Conservation (phyloP, 92 coral and sea anemone genomes). For the Muricea muricata region DNA sequence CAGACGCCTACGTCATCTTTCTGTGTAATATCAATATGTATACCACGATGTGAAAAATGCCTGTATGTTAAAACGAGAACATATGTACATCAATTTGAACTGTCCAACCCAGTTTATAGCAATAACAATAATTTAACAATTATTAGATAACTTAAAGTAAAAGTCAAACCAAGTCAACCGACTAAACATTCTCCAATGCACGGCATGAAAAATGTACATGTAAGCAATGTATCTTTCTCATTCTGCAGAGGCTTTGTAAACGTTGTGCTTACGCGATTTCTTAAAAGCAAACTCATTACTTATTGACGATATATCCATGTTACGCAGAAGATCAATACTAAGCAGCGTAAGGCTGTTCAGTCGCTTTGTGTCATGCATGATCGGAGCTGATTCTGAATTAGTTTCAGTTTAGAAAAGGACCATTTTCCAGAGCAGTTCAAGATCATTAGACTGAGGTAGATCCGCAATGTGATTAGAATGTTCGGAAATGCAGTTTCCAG, state of each 20-base stretch:
- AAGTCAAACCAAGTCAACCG: slow-evolving; percentile 40
- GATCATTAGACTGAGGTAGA: slow-evolving; percentile 39
- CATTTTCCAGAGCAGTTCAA: slow-evolving; percentile 47
- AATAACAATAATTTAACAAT: slow-evolving; percentile 22
- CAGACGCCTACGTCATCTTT: too few species aligned
- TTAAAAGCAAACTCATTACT: slow-evolving; percentile 16
- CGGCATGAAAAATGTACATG: slow-evolving; percentile 27
- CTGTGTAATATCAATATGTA: slow-evolving; percentile 30
- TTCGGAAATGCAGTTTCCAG: slow-evolving; percentile 38
- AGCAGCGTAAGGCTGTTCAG: slow-evolving; percentile 35
- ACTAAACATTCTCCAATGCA: slow-evolving; percentile 10
- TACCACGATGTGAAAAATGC: slow-evolving; percentile 2
- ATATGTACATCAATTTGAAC: slow-evolving; percentile 33
- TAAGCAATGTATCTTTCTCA: slow-evolving; percentile 2
- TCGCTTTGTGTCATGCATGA: slow-evolving; percentile 47
- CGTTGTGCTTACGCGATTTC: slow-evolving; percentile 32
- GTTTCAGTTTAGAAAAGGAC: slow-evolving; percentile 35
- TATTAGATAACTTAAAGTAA: slow-evolving; percentile 27
- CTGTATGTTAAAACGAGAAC: slow-evolving; percentile 7
- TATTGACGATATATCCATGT: background rate
- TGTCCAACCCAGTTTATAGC: slow-evolving; percentile 40
- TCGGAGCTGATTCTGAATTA: slow-evolving; percentile 39
- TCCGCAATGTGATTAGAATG: slow-evolving; percentile 8
- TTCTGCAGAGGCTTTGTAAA: slow-evolving; percentile 13
- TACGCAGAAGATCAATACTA: slow-evolving; percentile 7